Evolutionary conservation across 2,888 invertebrate genomes (phyloP).

Genomic region (Acronicta leporina): DNA sequence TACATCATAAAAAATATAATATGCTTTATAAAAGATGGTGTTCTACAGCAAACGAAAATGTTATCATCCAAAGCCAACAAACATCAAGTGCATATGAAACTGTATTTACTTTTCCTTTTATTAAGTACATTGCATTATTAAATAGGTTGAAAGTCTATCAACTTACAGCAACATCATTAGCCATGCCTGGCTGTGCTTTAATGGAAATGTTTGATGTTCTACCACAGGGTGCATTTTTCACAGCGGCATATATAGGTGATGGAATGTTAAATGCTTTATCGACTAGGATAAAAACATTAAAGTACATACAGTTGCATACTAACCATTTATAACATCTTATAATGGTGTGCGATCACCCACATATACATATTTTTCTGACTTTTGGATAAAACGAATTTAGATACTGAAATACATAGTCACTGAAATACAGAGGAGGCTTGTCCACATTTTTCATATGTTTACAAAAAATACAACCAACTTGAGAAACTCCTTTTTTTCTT

Average conservation of each 20-base stretch:
- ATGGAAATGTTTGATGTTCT: constrained; percentile 76
- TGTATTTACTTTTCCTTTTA: constrained; percentile 79
- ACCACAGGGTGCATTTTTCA: constrained; percentile 66
- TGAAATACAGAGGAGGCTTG: too few relatives aligned
- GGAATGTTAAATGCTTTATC: too few relatives aligned
- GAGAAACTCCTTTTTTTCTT: too few relatives aligned
- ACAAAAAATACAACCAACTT: too few relatives aligned
- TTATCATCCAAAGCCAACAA: constrained; percentile 13
- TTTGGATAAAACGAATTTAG: too few relatives aligned
- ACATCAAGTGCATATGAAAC: constrained; percentile 68
- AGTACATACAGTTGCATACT: too few relatives aligned
- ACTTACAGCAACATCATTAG: constrained; percentile 73
- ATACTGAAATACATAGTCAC: too few relatives aligned
- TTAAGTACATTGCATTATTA: constrained; percentile 82
- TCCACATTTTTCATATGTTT: too few relatives aligned
- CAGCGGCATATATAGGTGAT: constrained; percentile 78
- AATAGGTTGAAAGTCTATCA: constrained; percentile 89
- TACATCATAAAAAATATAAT: constrained; percentile 12
- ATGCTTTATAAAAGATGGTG: constrained; percentile 18
- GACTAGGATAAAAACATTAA: too few relatives aligned
- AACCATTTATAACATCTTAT: too few relatives aligned
- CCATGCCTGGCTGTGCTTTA: constrained; percentile 77
- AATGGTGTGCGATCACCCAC: too few relatives aligned
- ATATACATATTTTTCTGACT: too few relatives aligned
- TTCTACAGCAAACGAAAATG: constrained; percentile 30